Evolutionary conservation across 2,797 vertebrate species (phyloP).

Genomic region (Myotis myotis): DNA sequence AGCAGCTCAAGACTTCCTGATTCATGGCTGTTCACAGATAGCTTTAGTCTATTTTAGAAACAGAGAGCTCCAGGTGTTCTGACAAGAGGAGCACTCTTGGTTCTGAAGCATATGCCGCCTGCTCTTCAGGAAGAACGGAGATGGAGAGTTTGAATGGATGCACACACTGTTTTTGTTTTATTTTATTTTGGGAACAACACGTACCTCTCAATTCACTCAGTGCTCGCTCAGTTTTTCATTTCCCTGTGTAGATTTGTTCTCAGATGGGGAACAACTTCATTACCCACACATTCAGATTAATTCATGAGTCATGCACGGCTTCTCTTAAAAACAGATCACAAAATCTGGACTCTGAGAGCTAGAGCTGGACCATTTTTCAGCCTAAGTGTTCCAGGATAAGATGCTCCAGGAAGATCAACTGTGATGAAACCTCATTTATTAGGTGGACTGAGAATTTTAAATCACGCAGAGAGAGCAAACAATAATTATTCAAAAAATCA

Average conservation of each 20-base stretch:
- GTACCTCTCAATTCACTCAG: not conserved
- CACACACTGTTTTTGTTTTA: not conserved
- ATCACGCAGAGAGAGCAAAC: not conserved
- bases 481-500: not conserved
- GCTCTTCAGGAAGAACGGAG: not conserved
- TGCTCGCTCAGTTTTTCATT: not conserved
- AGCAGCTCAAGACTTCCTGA: not conserved
- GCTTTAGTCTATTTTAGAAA: not conserved
- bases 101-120: not conserved
- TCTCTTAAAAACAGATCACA: constrained; percentile 44
- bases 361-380: constrained; percentile 7
- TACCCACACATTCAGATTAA: constrained; percentile 7
- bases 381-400: constrained; percentile 3
- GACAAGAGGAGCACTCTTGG: not conserved
- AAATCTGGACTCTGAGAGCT: not conserved
- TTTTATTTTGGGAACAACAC: not conserved
- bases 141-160: not conserved
- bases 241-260: constrained; percentile 41
- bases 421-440: not conserved
- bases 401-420: constrained; percentile 11
- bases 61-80: not conserved
- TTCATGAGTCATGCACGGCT: constrained; percentile 47
- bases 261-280: constrained; percentile 22
- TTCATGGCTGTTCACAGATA: not conserved
- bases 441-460: not conserved